Base-by-base conservation (phyloP, 2,113 vertebrate genomes). In the Lathamus discolor region DNA sequence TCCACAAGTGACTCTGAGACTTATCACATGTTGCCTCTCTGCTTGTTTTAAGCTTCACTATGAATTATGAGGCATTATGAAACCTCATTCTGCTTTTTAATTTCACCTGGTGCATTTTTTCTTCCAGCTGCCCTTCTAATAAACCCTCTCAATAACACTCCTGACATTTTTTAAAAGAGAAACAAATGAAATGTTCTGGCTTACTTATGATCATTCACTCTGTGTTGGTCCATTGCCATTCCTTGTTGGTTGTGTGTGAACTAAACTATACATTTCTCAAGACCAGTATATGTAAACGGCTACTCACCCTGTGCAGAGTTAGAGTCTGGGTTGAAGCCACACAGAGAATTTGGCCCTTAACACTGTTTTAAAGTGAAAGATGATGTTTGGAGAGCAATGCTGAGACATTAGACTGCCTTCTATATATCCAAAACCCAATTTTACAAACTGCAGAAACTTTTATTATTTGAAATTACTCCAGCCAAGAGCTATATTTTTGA, bases 371-470 rank as follows among this genome's bases (percentile, higher is more conserved):
- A 74, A 85, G 66, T 87, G 88, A 96, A 92, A 89, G 69, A 89
- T 51, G 48, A 72, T 94, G 92, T 92, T 95, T 95, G 88, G 92
- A 96, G 70, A 89, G 70, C 86, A 93, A 37, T 33, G 24, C 49
- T 3, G 74, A 94, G 86, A 79, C 57, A 66, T 66, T 79, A 79
- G 86, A 29, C 83, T 89, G 54, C 67, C 52, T 93, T 95, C 91
- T 93, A 79, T 94, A 92, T 73, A 94, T 87, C 63, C 81, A 93
- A 97, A 95, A 46, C 35, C 48, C 67, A 73, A 46, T 93, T 94
- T 95, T 95, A 96, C 88, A 92, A 97, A 96, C 93, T 92, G 94
- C 73, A 96, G 86, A 79, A 93, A 92, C 69, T 92, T 97, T 75
- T 94, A 94, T 92, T 94, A 92, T 95, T 96, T 96, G 92, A 96